Conservation (phyloP, 1,140 invertebrate species). For the Pentalonia nigronervosa region DNA sequence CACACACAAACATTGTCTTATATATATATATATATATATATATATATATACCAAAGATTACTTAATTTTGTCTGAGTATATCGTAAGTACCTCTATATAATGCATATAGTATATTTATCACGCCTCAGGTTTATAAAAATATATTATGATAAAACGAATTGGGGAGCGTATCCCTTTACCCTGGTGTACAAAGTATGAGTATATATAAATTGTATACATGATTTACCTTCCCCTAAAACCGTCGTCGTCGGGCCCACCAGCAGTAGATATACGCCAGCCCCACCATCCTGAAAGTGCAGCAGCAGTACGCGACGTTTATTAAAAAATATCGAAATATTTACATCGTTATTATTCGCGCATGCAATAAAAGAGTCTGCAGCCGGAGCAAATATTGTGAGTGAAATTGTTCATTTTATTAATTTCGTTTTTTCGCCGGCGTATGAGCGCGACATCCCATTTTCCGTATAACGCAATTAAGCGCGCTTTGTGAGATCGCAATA, state of each 20-base stretch:
- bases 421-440: background rate
- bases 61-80: background rate
- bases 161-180: background rate
- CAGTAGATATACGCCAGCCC: too few species aligned
- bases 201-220: background rate
- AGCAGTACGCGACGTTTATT: background rate
- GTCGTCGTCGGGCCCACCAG: background rate
- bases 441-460: background rate
- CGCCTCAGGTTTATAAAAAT: background rate
- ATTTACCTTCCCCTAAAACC: conserved; percentile 6
- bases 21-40: too few species aligned
- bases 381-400: background rate
- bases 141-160: background rate
- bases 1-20: too few species aligned
- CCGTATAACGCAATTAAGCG: conserved; percentile 11
- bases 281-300: too few species aligned
- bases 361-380: background rate
- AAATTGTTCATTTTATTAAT: conserved; percentile 15
- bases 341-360: background rate
- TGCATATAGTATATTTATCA: too few species aligned
- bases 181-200: background rate
- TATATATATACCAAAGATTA: background rate
- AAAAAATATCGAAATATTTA: background rate
- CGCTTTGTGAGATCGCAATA: background rate
- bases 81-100: background rate